Base-by-base conservation (phyloP, 2,113 vertebrate species). In the Epinephelus moara region DNA sequence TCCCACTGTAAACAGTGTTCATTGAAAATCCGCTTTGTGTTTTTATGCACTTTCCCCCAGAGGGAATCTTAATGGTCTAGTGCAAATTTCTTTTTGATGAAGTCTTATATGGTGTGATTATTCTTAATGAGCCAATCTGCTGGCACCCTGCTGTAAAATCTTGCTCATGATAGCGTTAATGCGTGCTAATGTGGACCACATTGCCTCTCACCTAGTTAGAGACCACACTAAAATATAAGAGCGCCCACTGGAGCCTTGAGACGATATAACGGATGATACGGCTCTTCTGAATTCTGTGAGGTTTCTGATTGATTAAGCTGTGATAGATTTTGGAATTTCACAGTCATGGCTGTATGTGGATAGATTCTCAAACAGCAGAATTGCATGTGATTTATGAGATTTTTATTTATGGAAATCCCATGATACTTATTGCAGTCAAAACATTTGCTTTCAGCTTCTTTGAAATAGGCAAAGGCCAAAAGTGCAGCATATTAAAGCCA, bases 111-210 rank as follows among this genome's bases (percentile, higher is more conserved):
- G 73, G 64, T 47, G 72, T 73, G 77, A 91, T 91, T 86, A 83
- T 57, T 60, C 74, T 61, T 92, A 89, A 91, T 84, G 87, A 88
- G 88, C 70, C 71, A 84, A 89, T 90, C 86, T 85, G 72, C 71
- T 13, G 71, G 81, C 73, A 6, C 74, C 64, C 84, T 67, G 82
- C 75, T 76, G 84, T 67, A 73, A 78, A 85, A 66, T 62, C 77
- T 0, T 61, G 66, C 70, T 80, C 77, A 47, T 52, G 53, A 86
- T 81, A 23, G 70, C 70, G 53, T 86, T 77, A 78, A 84, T 64
- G 70, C 8, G 14, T 10, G 27, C 30, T 82, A 87, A 89, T 85
- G 70, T 50, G 86, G 53, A 56, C 81, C 66, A 33, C 83, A 55
- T 61, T 23, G 50, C 80, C 62, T 81, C 70, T 82, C 84, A 23